phyloP scores from a whole-genome alignment of 2,113 vertebrate genomes.

The Tretioscincus oriximinensis region DNA sequence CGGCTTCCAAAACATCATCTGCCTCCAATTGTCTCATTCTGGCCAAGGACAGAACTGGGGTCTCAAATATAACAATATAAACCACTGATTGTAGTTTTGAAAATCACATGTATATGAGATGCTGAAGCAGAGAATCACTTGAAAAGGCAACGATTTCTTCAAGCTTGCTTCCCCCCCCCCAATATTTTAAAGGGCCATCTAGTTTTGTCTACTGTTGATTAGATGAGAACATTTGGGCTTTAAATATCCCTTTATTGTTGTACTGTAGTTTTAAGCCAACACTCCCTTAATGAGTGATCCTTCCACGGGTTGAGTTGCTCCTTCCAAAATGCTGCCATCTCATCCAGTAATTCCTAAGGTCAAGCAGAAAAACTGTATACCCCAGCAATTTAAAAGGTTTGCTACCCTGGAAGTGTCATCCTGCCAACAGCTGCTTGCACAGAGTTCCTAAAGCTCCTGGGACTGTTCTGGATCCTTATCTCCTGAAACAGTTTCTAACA shows the following conservation, averaged over 20 bases:
- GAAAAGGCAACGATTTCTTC: background rate
- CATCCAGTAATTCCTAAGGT: background rate
- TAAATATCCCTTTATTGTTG: background rate
- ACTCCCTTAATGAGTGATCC: background rate
- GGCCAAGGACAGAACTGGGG: background rate
- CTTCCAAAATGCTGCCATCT: background rate
- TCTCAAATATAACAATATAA: background rate
- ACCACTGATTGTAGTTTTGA: background rate
- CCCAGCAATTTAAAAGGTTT: background rate
- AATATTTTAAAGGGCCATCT: background rate
- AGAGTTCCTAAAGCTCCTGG: background rate
- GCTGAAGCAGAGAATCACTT: no score
- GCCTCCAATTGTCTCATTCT: background rate
- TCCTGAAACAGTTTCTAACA: background rate
- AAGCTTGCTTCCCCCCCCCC: accelerated
- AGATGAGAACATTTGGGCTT: background rate
- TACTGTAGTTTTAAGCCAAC: background rate
- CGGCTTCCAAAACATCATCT: background rate
- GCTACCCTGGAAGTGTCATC: background rate
- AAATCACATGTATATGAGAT: no score
- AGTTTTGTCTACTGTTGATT: background rate
- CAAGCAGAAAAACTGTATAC: background rate
- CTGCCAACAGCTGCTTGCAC: background rate
- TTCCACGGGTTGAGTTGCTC: background rate
- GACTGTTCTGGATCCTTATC: background rate